Evolutionary conservation across 2,113 vertebrate species (phyloP).

Genomic region (Salvelinus fontinalis): DNA sequence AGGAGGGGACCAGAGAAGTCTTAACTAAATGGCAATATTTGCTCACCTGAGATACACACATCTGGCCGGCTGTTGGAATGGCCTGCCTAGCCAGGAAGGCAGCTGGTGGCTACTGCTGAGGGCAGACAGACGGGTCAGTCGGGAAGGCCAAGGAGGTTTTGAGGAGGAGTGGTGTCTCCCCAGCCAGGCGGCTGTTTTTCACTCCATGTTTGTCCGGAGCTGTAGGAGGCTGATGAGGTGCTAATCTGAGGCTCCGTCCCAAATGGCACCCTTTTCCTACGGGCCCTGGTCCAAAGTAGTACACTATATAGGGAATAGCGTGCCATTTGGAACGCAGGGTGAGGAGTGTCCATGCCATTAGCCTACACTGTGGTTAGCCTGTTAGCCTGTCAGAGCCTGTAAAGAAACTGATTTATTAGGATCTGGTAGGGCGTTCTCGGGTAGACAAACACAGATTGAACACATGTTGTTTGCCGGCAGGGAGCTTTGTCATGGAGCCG

Average conservation of each 20-base stretch:
- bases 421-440: slow-evolving; percentile 28
- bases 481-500: slow-evolving; percentile 20
- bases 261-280: no score
- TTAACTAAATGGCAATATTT: slow-evolving; percentile 66
- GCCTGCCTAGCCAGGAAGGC: background rate
- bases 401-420: slow-evolving; percentile 41
- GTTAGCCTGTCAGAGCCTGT: slow-evolving; percentile 36
- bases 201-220: slow-evolving; percentile 79
- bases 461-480: slow-evolving; percentile 22
- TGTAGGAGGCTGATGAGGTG: slow-evolving; percentile 74
- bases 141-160: slow-evolving; percentile 67
- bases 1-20: slow-evolving; percentile 42
- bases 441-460: slow-evolving; percentile 56
- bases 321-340: background rate
- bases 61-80: slow-evolving; percentile 17
- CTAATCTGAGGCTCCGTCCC: background rate
- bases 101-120: slow-evolving; percentile 49
- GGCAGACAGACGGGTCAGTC: no score
- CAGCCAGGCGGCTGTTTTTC: slow-evolving; percentile 68
- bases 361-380: slow-evolving; percentile 32
- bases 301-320: no score
- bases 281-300: no score
- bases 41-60: slow-evolving; percentile 67
- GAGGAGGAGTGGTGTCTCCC: slow-evolving; percentile 28
- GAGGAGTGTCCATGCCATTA: slow-evolving; percentile 21